phyloP scores from a whole-genome alignment of 1,140 invertebrate genomes.

The Cotesia chilonis region DNA sequence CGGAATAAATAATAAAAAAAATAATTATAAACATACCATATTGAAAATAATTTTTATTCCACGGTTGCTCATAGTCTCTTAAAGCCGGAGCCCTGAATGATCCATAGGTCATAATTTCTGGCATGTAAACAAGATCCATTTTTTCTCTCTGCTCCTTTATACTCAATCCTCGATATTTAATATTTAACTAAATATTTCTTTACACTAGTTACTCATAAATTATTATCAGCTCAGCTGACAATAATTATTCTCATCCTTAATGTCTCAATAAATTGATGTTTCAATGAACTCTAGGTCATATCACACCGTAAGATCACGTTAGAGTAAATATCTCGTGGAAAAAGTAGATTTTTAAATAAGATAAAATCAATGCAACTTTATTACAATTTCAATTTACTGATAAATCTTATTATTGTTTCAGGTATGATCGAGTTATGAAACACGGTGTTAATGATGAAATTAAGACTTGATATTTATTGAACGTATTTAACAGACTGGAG shows the following conservation, averaged over 20 bases:
- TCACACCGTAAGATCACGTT: not conserved
- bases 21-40: slow-evolving; percentile 46
- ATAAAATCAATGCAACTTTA: not conserved
- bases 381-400: too few species aligned
- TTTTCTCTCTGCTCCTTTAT: not conserved
- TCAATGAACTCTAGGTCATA: not conserved
- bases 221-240: slow-evolving; percentile 3
- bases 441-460: too few species aligned
- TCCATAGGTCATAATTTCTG: slow-evolving; percentile 61
- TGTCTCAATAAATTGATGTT: too few species aligned
- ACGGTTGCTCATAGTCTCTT: slow-evolving; percentile 65
- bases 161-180: too few species aligned
- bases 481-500: slow-evolving; percentile 5
- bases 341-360: not conserved
- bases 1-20: not conserved
- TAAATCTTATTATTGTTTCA: too few species aligned
- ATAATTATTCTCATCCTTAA: too few species aligned
- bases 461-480: not conserved
- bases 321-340: too few species aligned
- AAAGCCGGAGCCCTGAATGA: slow-evolving; percentile 62
- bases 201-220: not conserved
- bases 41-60: slow-evolving; percentile 59
- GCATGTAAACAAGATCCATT: slow-evolving; percentile 63
- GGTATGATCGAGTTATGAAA: too few species aligned
- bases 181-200: too few species aligned